A percentile compares a stretch with the other conserved stretches of the same genome.
These are phyloP conservation scores for Andrena marginata DNA, from an alignment of 2,888 invertebrate genomes.

Conservation along the genomic window DNA sequence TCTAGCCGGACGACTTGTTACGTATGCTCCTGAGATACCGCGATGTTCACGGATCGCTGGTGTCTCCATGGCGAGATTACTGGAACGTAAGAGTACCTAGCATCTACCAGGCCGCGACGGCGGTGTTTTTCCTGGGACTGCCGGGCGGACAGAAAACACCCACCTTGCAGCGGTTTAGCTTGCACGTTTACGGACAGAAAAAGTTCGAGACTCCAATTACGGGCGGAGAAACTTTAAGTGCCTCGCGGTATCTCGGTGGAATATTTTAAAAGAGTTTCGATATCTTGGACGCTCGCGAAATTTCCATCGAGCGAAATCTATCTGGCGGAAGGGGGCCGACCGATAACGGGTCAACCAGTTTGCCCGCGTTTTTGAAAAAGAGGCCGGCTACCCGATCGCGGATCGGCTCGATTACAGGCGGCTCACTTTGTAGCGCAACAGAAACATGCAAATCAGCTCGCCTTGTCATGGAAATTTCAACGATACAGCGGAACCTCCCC, in stretches of 20 bases:
- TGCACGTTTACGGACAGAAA: not conserved
- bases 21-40: not conserved
- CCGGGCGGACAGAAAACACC: not conserved
- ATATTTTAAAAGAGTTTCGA: not conserved
- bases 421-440: conserved; percentile 45
- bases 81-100: not conserved
- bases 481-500: conserved; percentile 14
- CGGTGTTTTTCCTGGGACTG: no score
- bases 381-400: conserved; percentile 36
- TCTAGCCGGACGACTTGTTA: conserved; percentile 1
- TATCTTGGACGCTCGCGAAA: not conserved
- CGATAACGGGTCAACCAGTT: conserved; percentile 28
- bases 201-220: not conserved
- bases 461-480: conserved; percentile 60
- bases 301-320: conserved; percentile 1
- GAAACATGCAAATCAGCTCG: conserved; percentile 56
- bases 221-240: not conserved
- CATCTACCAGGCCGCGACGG: no score
- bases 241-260: not conserved
- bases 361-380: conserved; percentile 25
- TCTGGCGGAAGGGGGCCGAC: not conserved
- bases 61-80: not conserved
- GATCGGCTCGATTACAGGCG: conserved; percentile 39
- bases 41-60: conserved; percentile 1
- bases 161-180: not conserved